Evolutionary conservation across 2,797 vertebrate genomes (phyloP).

Genomic region (Acestrorhynchus altus): DNA sequence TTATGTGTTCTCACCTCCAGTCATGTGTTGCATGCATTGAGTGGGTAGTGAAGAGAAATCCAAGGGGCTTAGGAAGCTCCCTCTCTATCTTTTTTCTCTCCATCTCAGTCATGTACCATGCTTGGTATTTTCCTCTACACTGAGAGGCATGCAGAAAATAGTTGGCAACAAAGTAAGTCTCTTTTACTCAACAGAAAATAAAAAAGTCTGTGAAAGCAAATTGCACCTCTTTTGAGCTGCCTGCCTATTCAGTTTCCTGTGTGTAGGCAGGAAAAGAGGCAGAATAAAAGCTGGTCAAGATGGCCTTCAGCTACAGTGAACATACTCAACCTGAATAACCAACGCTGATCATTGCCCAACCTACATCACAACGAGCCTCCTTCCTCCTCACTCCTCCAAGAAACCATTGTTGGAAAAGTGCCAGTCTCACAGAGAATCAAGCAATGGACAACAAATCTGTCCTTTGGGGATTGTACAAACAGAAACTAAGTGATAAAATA

Average conservation of each 20-base stretch:
- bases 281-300: constrained; percentile 44
- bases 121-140: constrained; percentile 15
- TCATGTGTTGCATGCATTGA: constrained; percentile 28
- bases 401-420: not conserved
- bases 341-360: constrained; percentile 12
- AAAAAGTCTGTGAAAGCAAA: constrained; percentile 48
- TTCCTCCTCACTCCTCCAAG: not conserved
- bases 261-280: constrained; percentile 49
- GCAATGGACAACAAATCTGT: not conserved
- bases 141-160: not conserved
- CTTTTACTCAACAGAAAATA: not conserved
- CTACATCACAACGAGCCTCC: constrained; percentile 16
- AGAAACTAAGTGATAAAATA: not conserved
- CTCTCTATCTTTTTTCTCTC: constrained; percentile 17
- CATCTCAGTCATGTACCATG: constrained; percentile 15
- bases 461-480: constrained; percentile 1
- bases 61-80: constrained; percentile 39
- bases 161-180: constrained; percentile 20
- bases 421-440: not conserved
- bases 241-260: constrained; percentile 41
- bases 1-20: constrained; percentile 41
- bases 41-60: constrained; percentile 36
- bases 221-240: constrained; percentile 39
- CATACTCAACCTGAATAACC: constrained; percentile 26
- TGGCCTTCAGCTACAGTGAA: constrained; percentile 44